A percentile compares a stretch with the other conserved stretches of the same genome.
These are phyloP conservation scores for Myrmecobius fasciatus DNA, from an alignment of 2,113 vertebrate species.

Conservation along the genomic window DNA sequence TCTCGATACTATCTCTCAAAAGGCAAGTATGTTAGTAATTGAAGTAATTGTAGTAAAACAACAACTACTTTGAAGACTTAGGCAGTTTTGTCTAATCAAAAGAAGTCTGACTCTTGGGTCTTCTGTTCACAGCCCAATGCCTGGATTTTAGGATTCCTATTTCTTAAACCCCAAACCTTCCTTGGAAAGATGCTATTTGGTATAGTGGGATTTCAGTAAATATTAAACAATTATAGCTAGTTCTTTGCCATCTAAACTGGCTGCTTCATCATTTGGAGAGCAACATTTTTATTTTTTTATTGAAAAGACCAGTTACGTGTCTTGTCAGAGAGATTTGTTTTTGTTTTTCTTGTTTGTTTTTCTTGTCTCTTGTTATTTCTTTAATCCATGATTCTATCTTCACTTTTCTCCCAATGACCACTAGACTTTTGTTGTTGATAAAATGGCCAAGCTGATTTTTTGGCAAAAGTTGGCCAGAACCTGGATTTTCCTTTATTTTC, in stretches of 20 bases:
- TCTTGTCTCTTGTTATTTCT: not conserved
- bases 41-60: not conserved
- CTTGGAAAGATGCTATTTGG: not conserved
- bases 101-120: not conserved
- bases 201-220: not conserved
- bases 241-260: not conserved
- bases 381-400: not conserved
- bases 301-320: not conserved
- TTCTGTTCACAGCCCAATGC: not conserved
- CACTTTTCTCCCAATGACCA: not conserved
- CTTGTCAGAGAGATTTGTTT: not conserved
- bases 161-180: not conserved
- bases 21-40: not conserved
- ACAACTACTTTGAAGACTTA: not conserved
- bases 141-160: not conserved
- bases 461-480: not conserved
- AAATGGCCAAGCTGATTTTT: constrained; percentile 6
- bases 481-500: constrained; percentile 10
- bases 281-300: not conserved
- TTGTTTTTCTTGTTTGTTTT: not conserved
- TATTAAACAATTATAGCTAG: not conserved
- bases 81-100: not conserved
- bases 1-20: not conserved
- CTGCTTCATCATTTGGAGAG: not conserved
- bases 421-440: not conserved